Conservation (phyloP, 2,888 invertebrate genomes). For the Leptinotarsa peninsularis region DNA sequence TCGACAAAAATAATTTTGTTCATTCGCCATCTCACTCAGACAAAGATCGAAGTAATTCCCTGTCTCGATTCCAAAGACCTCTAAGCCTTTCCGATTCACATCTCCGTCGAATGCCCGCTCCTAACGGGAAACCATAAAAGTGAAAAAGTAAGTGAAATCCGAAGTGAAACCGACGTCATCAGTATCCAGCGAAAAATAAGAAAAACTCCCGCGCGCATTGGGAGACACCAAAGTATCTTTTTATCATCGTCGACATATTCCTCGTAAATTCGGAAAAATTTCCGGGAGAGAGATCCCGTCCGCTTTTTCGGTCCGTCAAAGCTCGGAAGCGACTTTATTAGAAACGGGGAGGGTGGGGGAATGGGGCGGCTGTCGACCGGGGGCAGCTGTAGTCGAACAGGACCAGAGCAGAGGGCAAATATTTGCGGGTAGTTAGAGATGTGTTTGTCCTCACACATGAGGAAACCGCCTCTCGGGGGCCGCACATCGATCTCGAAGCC, state of each 20-base stretch:
- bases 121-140: conserved; percentile 13
- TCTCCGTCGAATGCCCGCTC: not conserved
- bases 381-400: conserved; percentile 28
- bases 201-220: not conserved
- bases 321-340: conserved; percentile 35
- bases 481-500: conserved; percentile 35
- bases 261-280: conserved; percentile 39
- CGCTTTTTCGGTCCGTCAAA: conserved; percentile 38
- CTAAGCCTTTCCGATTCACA: not conserved
- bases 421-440: conserved; percentile 52
- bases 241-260: conserved; percentile 32
- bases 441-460: conserved; percentile 53
- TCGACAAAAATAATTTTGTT: no score
- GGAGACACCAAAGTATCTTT: conserved; percentile 11
- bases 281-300: conserved; percentile 34
- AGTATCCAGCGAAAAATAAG: conserved; percentile 2
- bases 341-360: conserved; percentile 12
- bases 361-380: not conserved
- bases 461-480: conserved; percentile 48
- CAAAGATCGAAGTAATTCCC: not conserved
- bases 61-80: not conserved
- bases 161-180: conserved; percentile 12
- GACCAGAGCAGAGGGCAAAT: conserved; percentile 47
- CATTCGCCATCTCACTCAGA: not conserved
- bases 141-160: conserved; percentile 12